Conservation (phyloP, 37 sponge, comb jelly and placozoan species). For the Halichondria panicea region DNA sequence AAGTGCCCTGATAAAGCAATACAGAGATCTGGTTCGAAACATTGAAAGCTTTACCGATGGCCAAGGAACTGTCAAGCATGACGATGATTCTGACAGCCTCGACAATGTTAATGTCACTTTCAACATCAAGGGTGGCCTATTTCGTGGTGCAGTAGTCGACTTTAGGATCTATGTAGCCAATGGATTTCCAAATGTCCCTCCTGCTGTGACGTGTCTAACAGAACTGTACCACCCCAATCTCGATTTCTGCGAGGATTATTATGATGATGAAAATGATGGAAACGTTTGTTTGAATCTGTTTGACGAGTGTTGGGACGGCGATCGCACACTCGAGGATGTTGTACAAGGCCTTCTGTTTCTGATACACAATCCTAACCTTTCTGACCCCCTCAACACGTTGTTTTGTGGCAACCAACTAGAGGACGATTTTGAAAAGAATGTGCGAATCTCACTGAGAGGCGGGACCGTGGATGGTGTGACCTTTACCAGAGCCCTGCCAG, state of each 20-base stretch:
- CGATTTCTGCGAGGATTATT: conserved; percentile 26
- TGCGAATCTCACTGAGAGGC: conserved; percentile 39
- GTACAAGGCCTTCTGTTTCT: conserved; percentile 80
- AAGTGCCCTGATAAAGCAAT: conserved; percentile 44
- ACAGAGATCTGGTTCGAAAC: conserved; percentile 24
- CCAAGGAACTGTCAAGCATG: conserved; percentile 20
- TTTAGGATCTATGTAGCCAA: conserved; percentile 47
- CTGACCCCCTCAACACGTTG: conserved; percentile 61
- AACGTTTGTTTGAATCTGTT: conserved; percentile 66
- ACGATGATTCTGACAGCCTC: conserved; percentile 1
- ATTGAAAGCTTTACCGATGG: conserved; percentile 41
- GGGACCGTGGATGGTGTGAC: conserved; percentile 24
- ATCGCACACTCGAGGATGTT: conserved; percentile 64
- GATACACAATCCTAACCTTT: conserved; percentile 69
- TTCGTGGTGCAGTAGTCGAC: conserved; percentile 49
- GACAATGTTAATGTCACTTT: conserved; percentile 18
- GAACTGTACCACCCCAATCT: conserved; percentile 81
- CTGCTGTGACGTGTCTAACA: conserved; percentile 39
- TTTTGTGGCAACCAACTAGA: conserved; percentile 44
- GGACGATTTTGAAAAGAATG: conserved; percentile 34
- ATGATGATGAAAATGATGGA: too few relatives aligned
- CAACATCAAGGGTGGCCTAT: conserved; percentile 39
- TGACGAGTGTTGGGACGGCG: conserved; percentile 57
- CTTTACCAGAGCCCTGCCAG: conserved; percentile 28
- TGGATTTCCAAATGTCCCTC: conserved; percentile 55